Conservation (phyloP, 2,888 invertebrate species). For the Sinodicranocentrus sp. region DNA sequence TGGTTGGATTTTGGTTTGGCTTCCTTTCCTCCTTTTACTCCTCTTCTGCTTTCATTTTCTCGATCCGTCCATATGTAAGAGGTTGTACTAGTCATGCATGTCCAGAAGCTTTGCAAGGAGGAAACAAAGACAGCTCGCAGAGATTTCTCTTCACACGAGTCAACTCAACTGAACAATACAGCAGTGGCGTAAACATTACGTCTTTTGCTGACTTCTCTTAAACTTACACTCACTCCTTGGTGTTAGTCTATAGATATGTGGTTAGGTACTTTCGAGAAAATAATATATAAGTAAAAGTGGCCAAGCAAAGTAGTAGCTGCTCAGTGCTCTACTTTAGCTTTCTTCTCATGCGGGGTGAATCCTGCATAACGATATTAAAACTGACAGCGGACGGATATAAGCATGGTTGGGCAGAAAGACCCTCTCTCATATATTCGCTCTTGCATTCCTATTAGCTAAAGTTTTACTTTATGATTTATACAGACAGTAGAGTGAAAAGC, state of each 20-base stretch:
- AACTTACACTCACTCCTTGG: conserved; percentile 15
- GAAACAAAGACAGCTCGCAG: conserved; percentile 7
- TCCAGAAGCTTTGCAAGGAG: background rate
- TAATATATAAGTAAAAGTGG: background rate
- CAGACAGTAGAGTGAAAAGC: conserved; percentile 14
- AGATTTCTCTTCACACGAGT: conserved; percentile 11
- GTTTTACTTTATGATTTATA: conserved; percentile 4
- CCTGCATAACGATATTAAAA: conserved; percentile 57
- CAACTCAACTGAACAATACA: conserved; percentile 2
- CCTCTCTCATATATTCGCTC: too few species aligned
- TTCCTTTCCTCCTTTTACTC: background rate
- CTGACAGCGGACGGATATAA: conserved; percentile 22
- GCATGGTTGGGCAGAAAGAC: background rate
- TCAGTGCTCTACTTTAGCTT: conserved; percentile 40
- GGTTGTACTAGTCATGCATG: background rate
- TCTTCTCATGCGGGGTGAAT: conserved; percentile 16
- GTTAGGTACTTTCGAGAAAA: background rate
- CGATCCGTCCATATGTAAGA: background rate
- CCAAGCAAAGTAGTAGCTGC: conserved; percentile 18
- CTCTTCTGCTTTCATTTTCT: conserved; percentile 30
- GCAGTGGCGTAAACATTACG: conserved; percentile 1
- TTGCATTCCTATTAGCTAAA: background rate
- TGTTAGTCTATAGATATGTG: background rate
- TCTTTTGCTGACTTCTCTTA: conserved; percentile 45
- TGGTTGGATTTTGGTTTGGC: conserved; percentile 65